Conservation (phyloP, 2,888 invertebrate species). For the Acleris sparsana region DNA sequence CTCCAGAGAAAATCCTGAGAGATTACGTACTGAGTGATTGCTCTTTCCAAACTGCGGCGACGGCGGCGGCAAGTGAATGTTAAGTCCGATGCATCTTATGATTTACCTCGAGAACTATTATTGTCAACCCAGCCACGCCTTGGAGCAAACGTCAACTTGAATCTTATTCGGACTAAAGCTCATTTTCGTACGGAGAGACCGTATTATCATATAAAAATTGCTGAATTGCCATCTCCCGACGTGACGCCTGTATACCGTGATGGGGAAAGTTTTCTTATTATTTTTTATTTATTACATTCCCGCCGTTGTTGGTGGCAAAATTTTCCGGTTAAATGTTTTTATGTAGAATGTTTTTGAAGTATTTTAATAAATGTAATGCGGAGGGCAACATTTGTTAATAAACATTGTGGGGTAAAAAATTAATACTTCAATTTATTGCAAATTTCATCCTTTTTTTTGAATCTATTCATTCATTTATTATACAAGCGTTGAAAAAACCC, state of each 20-base stretch:
- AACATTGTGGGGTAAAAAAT: too few species aligned
- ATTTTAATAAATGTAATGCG: constrained; percentile 12
- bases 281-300: constrained; percentile 79
- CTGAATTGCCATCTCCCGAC: constrained; percentile 63
- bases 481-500: too few species aligned
- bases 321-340: constrained; percentile 52
- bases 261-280: constrained; percentile 82
- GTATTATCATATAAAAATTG: constrained; percentile 52
- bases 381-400: too few species aligned
- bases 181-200: constrained; percentile 43
- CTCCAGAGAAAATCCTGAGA: constrained; percentile 72
- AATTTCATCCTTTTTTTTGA: too few species aligned
- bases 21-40: constrained; percentile 82
- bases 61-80: constrained; percentile 69
- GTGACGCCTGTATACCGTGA: constrained; percentile 63
- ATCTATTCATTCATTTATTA: too few species aligned
- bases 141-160: constrained; percentile 46
- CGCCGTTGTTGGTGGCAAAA: constrained; percentile 59
- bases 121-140: constrained; percentile 13
- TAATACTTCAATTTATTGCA: too few species aligned
- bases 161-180: constrained; percentile 44
- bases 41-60: constrained; percentile 71
- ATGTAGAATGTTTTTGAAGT: constrained; percentile 32
- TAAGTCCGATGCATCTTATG: constrained; percentile 63
- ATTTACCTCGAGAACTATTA: constrained; percentile 63